phyloP scores from a whole-genome alignment of 2,797 vertebrate genomes.

The Brachyrhaphis roseni region DNA sequence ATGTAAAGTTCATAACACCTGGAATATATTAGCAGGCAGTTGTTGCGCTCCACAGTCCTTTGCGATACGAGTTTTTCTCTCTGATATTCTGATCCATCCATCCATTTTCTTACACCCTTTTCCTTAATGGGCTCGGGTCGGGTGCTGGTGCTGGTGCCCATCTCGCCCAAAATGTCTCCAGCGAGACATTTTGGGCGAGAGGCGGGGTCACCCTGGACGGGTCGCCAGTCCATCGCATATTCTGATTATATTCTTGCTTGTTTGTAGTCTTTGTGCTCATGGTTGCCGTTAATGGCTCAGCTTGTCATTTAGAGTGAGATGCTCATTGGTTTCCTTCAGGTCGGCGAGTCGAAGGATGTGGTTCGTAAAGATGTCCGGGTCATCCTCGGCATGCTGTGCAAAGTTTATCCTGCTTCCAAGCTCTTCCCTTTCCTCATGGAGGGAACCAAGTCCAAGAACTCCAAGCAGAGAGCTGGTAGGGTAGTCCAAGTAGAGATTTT shows the following conservation, averaged over 20 bases:
- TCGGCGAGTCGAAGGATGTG: conserved; percentile 96
- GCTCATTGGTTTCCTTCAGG: conserved; percentile 73
- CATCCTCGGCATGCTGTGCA: conserved; percentile 93
- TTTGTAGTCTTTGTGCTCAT: neutral
- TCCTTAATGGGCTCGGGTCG: too few species aligned
- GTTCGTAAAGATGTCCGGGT: conserved; percentile 95
- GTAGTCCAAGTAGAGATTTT: too few species aligned
- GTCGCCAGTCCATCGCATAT: neutral
- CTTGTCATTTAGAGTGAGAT: neutral
- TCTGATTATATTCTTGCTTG: neutral
- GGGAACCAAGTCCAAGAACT: conserved; percentile 97
- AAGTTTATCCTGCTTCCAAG: conserved; percentile 96
- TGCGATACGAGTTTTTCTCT: neutral
- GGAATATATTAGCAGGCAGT: neutral
- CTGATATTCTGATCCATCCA: neutral
- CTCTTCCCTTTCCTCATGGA: conserved; percentile 98
- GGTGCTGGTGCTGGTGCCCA: too few species aligned
- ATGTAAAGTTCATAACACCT: neutral
- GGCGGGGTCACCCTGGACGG: too few species aligned
- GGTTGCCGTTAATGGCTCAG: neutral
- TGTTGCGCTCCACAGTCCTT: neutral
- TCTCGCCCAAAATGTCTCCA: too few species aligned
- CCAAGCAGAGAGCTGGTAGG: conserved; percentile 94
- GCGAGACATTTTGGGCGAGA: too few species aligned
- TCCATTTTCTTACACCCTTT: neutral